phyloP scores from a whole-genome alignment of 2,797 vertebrate species.

The Betta splendens region DNA sequence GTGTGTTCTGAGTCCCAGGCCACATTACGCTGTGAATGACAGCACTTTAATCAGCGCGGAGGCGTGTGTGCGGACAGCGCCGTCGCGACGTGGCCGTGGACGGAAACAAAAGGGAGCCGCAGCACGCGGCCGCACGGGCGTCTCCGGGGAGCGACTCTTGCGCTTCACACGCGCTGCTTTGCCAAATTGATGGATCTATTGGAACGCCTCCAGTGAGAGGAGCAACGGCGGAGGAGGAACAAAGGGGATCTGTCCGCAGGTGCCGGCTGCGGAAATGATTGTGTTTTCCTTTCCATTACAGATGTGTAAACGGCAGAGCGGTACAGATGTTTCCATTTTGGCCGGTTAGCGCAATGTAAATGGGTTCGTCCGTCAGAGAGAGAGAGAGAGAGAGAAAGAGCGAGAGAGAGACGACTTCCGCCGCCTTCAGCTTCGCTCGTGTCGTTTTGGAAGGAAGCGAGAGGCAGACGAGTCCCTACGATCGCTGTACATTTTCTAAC shows the following conservation, averaged over 20 bases:
- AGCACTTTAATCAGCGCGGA: slow-evolving; percentile 45
- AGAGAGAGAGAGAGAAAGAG: slow-evolving; percentile 17
- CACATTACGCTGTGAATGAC: slow-evolving; percentile 42
- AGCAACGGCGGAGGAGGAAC: slow-evolving; percentile 51
- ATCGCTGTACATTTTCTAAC: slow-evolving; percentile 15
- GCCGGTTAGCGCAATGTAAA: slow-evolving; percentile 17
- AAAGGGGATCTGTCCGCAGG: slow-evolving; percentile 57
- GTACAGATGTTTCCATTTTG: slow-evolving; percentile 11
- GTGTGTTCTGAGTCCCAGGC: background rate
- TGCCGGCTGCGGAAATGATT: slow-evolving; percentile 47
- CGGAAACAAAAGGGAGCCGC: slow-evolving; percentile 25
- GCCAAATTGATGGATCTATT: slow-evolving; percentile 81
- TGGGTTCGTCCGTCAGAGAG: slow-evolving; percentile 20
- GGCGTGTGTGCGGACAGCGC: slow-evolving; percentile 29
- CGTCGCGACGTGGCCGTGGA: slow-evolving; percentile 8
- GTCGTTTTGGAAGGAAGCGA: slow-evolving; percentile 10
- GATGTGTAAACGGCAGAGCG: slow-evolving; percentile 44
- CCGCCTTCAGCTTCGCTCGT: too few species aligned
- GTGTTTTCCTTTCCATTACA: slow-evolving; percentile 52
- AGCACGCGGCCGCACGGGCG: slow-evolving; percentile 38
- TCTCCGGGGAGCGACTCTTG: slow-evolving; percentile 71
- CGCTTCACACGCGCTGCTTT: slow-evolving; percentile 79
- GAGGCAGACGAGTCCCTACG: slow-evolving; percentile 10
- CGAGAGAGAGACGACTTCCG: too few species aligned
- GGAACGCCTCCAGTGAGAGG: slow-evolving; percentile 77